Percentiles rank a stretch among this genome's conserved stretches.
Conservation (phyloP, 2,888 invertebrate genomes). For the Scrobipalpa atriplicella region DNA sequence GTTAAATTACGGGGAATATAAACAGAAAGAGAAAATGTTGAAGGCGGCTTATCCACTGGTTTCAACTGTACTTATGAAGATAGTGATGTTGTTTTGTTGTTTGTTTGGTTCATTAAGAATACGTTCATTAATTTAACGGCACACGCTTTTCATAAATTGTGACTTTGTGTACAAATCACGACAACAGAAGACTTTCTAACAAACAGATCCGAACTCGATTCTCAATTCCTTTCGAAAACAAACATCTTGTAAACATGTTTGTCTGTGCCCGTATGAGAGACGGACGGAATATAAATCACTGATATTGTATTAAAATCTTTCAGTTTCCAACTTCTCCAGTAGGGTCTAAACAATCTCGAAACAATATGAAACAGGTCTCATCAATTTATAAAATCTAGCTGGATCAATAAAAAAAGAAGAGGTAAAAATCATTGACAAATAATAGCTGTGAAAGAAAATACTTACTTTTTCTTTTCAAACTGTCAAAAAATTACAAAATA, state of each 20-base stretch:
- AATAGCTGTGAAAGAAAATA: too few relatives aligned
- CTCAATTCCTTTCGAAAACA: slow-evolving; percentile 47
- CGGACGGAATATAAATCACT: slow-evolving; percentile 44
- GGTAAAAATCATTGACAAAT: too few relatives aligned
- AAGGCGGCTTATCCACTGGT: slow-evolving; percentile 28
- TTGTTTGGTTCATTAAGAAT: neutral
- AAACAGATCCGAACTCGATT: slow-evolving; percentile 38
- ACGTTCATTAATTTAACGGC: neutral
- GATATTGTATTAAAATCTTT: slow-evolving; percentile 33
- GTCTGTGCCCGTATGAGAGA: slow-evolving; percentile 42
- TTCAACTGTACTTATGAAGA: slow-evolving; percentile 11
- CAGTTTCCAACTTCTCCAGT: slow-evolving; percentile 6
- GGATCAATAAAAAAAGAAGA: too few relatives aligned
- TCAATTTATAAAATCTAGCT: too few relatives aligned
- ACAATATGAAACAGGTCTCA: neutral
- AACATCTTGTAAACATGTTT: slow-evolving; percentile 68
- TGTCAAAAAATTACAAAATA: too few relatives aligned
- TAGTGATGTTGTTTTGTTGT: neutral
- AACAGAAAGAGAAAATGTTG: slow-evolving; percentile 46
- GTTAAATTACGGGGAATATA: slow-evolving; percentile 57
- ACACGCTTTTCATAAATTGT: neutral
- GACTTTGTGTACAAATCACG: neutral
- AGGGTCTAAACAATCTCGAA: neutral
- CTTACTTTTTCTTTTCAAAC: too few relatives aligned
- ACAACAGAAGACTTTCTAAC: neutral